phyloP scores from a whole-genome alignment of 2,797 vertebrate species.

The Pachyuromys duprasi region DNA sequence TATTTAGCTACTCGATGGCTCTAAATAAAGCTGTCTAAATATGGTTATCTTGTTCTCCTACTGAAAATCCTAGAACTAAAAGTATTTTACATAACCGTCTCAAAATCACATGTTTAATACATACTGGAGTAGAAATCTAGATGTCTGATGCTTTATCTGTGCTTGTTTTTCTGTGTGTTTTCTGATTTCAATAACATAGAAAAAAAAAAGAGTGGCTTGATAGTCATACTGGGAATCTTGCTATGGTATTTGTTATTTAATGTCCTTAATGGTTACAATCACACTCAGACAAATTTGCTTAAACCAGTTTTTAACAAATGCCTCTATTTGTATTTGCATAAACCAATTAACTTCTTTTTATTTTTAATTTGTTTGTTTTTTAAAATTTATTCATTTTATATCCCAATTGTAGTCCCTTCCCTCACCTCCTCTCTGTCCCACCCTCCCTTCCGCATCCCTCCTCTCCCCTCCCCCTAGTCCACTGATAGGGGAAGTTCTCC shows the following conservation, averaged over 20 bases:
- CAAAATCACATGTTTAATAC: neutral
- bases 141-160: neutral
- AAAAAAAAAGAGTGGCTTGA: slow-evolving; percentile 27
- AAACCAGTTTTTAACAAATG: slow-evolving; percentile 22
- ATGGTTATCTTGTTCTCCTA: neutral
- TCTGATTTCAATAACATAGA: neutral
- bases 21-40: slow-evolving; percentile 7
- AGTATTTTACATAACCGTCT: neutral
- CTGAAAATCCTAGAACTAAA: slow-evolving; percentile 17
- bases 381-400: too few relatives aligned
- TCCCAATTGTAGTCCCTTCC: too few relatives aligned
- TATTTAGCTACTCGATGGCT: slow-evolving; percentile 28
- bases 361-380: too few relatives aligned
- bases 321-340: slow-evolving; percentile 43
- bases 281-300: slow-evolving; percentile 59
- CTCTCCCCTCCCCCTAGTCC: too few relatives aligned
- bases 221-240: slow-evolving; percentile 46
- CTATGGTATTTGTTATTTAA: slow-evolving; percentile 28
- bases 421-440: too few relatives aligned
- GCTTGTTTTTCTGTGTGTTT: neutral
- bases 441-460: too few relatives aligned
- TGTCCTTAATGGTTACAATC: slow-evolving; percentile 55
- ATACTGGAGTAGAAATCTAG: neutral
- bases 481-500: too few relatives aligned
- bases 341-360: slow-evolving; percentile 62